phyloP scores from a whole-genome alignment of 2,797 vertebrate species.

The Lycodopsis pacificus region DNA sequence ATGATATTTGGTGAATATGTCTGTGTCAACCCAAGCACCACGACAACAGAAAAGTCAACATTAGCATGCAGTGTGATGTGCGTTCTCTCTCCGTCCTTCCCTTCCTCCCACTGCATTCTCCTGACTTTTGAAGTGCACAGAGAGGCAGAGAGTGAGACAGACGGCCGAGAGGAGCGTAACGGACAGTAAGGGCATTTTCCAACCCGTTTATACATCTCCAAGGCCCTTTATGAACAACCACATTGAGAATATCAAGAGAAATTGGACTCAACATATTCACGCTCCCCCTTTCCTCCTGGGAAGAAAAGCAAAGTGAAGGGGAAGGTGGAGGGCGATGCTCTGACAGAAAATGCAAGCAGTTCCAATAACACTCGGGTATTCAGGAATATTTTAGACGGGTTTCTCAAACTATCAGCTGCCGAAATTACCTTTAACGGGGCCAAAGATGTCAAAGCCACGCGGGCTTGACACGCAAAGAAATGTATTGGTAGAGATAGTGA shows the following conservation, averaged over 20 bases:
- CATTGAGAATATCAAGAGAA: conserved; percentile 48
- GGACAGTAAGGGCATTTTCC: conserved; percentile 35
- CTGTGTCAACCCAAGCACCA: background rate
- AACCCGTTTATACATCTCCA: conserved; percentile 44
- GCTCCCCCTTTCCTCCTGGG: conserved; percentile 4
- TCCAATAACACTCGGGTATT: background rate
- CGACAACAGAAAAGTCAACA: background rate
- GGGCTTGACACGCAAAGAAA: conserved; percentile 14
- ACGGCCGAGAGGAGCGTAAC: conserved; percentile 33
- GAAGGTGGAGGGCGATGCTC: background rate
- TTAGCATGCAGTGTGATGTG: conserved; percentile 19
- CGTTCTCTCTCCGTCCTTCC: background rate
- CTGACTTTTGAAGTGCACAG: conserved; percentile 41
- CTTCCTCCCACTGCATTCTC: background rate
- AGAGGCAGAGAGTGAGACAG: conserved; percentile 35
- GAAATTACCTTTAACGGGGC: conserved; percentile 28
- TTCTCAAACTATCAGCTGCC: conserved; percentile 21
- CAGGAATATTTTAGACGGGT: conserved; percentile 25
- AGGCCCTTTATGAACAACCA: conserved; percentile 38
- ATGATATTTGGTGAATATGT: background rate
- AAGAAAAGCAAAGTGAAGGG: conserved; percentile 15
- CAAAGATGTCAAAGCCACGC: conserved; percentile 22
- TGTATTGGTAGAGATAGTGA: conserved; percentile 33
- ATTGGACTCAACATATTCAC: conserved; percentile 41
- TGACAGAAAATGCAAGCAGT: conserved; percentile 15